Evolutionary conservation across 2,113 vertebrate genomes (phyloP).

Genomic region (Hyperopisus bebe): DNA sequence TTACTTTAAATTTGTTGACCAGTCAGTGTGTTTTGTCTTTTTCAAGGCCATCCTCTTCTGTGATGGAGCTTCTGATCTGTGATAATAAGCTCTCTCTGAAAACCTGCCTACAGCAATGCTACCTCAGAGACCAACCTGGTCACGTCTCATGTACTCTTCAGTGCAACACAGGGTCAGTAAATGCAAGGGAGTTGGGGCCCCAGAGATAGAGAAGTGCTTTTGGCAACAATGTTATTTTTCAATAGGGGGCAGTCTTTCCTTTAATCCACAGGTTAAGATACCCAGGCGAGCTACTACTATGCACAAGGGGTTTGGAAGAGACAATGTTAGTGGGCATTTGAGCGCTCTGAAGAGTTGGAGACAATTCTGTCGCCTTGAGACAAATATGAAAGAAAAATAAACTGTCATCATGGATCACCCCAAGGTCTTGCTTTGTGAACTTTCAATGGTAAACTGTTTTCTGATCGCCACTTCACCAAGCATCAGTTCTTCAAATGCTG

Average conservation of each 20-base stretch:
- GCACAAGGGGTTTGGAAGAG: not conserved
- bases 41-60: constrained; percentile 6
- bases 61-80: constrained; percentile 13
- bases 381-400: not conserved
- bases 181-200: not conserved
- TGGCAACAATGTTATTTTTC: constrained; percentile 13
- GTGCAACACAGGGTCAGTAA: constrained; percentile 10
- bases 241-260: constrained; percentile 26
- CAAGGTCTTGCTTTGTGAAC: not conserved
- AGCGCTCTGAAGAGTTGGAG: not conserved
- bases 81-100: constrained; percentile 18
- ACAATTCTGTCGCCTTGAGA: not conserved
- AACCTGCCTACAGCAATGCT: constrained; percentile 20
- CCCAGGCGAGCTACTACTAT: not conserved
- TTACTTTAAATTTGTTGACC: not conserved
- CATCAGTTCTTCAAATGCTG: constrained; percentile 38
- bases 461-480: constrained; percentile 31
- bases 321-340: not conserved
- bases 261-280: constrained; percentile 18
- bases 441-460: not conserved
- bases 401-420: not conserved
- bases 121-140: constrained; percentile 17
- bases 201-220: not conserved
- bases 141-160: constrained; percentile 11
- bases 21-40: not conserved